These are phyloP conservation scores for Bolinopsis microptera DNA, from an alignment of 37 sponge, comb jelly and placozoan genomes.

Conservation along the genomic window DNA sequence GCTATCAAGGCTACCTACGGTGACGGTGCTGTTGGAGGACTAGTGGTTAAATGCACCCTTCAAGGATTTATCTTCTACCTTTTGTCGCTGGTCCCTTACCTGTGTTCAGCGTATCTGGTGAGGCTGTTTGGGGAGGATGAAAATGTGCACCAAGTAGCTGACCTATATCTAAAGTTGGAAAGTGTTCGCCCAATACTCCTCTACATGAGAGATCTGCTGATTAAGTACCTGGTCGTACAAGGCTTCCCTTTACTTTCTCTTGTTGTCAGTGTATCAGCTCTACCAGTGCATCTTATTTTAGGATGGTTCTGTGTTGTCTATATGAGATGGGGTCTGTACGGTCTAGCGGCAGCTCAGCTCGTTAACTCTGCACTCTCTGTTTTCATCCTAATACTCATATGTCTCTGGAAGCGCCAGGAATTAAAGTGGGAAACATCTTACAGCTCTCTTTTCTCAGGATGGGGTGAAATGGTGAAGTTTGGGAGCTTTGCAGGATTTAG, in stretches of 20 bases:
- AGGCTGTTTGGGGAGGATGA: conserved; percentile 11
- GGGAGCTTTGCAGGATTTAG: background rate
- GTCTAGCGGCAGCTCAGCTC: conserved; percentile 2
- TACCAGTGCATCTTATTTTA: background rate
- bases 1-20: background rate
- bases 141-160: conserved; percentile 21
- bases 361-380: background rate
- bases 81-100: background rate
- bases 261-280: background rate
- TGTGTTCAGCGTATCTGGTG: background rate
- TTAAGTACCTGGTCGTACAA: conserved; percentile 37
- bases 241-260: background rate
- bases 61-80: background rate
- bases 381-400: background rate
- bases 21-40: background rate
- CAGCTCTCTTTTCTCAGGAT: background rate
- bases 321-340: background rate
- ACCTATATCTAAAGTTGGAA: background rate
- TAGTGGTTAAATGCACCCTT: background rate
- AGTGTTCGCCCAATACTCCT: background rate
- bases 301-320: conserved; percentile 3
- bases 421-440: background rate
- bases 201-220: background rate
- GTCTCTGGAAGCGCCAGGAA: background rate
- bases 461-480: conserved; percentile 7